Conservation (phyloP, 2,888 invertebrate species). For the Selenia dentaria region DNA sequence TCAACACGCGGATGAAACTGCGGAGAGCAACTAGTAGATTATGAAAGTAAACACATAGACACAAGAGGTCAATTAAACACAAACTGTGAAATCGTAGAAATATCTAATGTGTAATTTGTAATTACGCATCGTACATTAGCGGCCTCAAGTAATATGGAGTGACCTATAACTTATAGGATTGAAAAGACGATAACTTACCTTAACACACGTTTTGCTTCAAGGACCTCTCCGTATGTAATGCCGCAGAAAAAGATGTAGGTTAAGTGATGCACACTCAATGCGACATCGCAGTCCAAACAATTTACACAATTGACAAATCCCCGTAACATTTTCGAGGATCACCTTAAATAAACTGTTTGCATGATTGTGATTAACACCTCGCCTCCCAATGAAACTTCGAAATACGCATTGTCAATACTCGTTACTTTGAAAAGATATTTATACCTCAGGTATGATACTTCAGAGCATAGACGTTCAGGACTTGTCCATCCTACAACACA, state of each 20-base stretch:
- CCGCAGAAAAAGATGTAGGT: constrained; percentile 49
- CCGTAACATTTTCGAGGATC: constrained; percentile 74
- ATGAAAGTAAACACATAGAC: no score
- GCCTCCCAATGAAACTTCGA: constrained; percentile 73
- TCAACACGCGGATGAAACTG: no score
- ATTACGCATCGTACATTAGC: no score
- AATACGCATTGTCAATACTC: constrained; percentile 68
- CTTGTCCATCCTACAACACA: constrained; percentile 58
- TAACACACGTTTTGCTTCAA: constrained; percentile 5
- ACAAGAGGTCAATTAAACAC: no score
- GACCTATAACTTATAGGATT: no score
- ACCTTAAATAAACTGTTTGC: constrained; percentile 78
- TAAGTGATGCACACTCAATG: constrained; percentile 48
- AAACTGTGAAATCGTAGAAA: no score
- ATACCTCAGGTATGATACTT: constrained; percentile 59
- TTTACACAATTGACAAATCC: constrained; percentile 78
- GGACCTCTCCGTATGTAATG: constrained; percentile 13
- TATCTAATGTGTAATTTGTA: no score
- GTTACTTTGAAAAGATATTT: constrained; percentile 66
- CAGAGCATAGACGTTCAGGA: constrained; percentile 68
- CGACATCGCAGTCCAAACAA: constrained; percentile 54
- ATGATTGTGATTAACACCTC: constrained; percentile 81
- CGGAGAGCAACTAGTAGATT: no score
- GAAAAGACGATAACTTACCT: constrained; percentile 10
- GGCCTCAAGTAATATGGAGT: no score